Conservation (phyloP, 2,888 invertebrate species). For the Drosophila nigricruria region DNA sequence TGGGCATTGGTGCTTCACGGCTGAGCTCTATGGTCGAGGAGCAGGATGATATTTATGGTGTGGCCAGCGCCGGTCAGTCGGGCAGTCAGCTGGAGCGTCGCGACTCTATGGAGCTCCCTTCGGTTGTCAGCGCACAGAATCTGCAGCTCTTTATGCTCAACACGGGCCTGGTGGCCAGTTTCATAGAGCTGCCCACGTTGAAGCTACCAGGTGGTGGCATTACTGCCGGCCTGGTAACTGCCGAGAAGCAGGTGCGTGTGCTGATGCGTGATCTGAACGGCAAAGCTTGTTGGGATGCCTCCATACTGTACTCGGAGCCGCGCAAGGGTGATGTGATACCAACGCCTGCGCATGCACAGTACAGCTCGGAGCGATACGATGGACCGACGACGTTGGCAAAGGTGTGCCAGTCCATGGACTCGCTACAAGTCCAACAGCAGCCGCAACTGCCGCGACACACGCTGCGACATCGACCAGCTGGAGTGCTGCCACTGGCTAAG, state of each 20-base stretch:
- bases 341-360: slow-evolving; percentile 25
- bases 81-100: slow-evolving; percentile 71
- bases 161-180: slow-evolving; percentile 92
- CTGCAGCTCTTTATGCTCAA: slow-evolving; percentile 94
- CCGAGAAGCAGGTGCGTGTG: slow-evolving; percentile 93
- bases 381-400: slow-evolving; percentile 27
- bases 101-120: slow-evolving; percentile 89
- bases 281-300: slow-evolving; percentile 98
- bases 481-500: slow-evolving; percentile 92
- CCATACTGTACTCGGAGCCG: slow-evolving; percentile 93
- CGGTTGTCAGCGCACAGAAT: slow-evolving; percentile 94
- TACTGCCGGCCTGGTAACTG: slow-evolving; percentile 91
- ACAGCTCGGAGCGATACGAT: slow-evolving; percentile 48
- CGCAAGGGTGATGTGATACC: slow-evolving; percentile 52
- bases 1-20: slow-evolving; percentile 94
- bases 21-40: slow-evolving; percentile 96
- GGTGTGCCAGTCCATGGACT: slow-evolving; percentile 74
- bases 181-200: slow-evolving; percentile 94
- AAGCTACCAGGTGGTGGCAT: slow-evolving; percentile 92
- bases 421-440: slow-evolving; percentile 85
- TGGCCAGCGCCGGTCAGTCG: slow-evolving; percentile 8
- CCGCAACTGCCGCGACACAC: slow-evolving; percentile 89
- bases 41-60: slow-evolving; percentile 91
- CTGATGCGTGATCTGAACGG: slow-evolving; percentile 95
- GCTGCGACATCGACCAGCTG: slow-evolving; percentile 90